Conservation (phyloP, 2,888 invertebrate species). For the Dasysyrphus albostriatus region DNA sequence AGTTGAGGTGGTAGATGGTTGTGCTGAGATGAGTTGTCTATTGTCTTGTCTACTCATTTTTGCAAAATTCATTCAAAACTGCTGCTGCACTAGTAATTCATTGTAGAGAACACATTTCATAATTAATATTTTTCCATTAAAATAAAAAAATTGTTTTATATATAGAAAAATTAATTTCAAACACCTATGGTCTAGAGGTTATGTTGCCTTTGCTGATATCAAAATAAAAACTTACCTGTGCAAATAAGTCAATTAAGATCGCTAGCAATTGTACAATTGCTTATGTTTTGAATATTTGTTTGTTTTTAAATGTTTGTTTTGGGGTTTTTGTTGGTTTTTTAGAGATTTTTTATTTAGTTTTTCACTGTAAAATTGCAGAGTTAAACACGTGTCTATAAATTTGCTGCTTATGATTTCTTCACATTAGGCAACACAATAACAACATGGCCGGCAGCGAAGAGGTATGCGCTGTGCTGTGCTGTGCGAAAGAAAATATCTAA, state of each 20-base stretch:
- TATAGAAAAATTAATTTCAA: slow-evolving; percentile 38
- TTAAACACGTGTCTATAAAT: slow-evolving; percentile 83
- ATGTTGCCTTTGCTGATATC: slow-evolving; percentile 78
- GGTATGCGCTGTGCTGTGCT: slow-evolving; percentile 14
- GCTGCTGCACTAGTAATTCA: not conserved
- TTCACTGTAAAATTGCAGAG: slow-evolving; percentile 71
- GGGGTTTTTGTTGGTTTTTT: slow-evolving; percentile 51
- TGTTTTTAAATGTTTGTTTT: slow-evolving; percentile 72
- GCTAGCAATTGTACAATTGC: slow-evolving; percentile 63
- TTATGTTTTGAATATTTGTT: slow-evolving; percentile 60
- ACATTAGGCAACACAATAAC: slow-evolving; percentile 78
- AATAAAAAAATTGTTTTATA: not conserved
- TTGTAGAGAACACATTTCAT: not conserved
- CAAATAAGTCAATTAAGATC: slow-evolving; percentile 77
- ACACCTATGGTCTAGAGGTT: slow-evolving; percentile 79
- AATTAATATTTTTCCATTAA: not conserved
- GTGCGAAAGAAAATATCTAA: slow-evolving; percentile 66
- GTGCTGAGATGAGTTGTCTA: not conserved
- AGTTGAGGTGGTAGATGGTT: slow-evolving; percentile 20
- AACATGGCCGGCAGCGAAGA: slow-evolving; percentile 78
- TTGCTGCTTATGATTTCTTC: slow-evolving; percentile 77
- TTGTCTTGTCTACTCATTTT: slow-evolving; percentile 16
- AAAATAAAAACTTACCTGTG: slow-evolving; percentile 78
- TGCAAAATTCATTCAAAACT: not conserved
- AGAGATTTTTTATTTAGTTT: slow-evolving; percentile 72